These are phyloP conservation scores for Tetropium fuscum DNA, from an alignment of 2,888 invertebrate genomes.

Conservation along the genomic window DNA sequence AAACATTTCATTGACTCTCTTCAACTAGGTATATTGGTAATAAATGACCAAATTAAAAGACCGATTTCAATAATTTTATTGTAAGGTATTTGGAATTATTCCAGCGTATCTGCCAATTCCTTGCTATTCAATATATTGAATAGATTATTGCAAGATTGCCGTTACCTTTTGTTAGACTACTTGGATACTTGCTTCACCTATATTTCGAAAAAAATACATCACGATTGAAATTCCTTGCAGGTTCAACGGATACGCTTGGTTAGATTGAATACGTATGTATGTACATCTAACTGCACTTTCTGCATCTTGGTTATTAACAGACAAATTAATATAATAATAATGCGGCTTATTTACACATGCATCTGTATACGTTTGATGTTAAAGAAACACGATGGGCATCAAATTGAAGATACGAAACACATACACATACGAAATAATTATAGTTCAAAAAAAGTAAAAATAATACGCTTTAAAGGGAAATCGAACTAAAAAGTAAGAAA, in stretches of 20 bases:
- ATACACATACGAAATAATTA: too few relatives aligned
- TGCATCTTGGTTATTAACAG: conserved; percentile 9
- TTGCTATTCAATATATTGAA: neutral
- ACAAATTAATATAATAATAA: neutral
- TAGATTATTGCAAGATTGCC: conserved; percentile 5
- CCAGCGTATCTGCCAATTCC: too few relatives aligned
- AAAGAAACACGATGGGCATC: neutral
- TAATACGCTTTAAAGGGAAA: too few relatives aligned
- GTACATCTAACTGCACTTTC: conserved; percentile 25
- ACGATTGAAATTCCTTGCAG: conserved; percentile 26
- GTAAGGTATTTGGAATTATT: too few relatives aligned
- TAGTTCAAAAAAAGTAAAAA: too few relatives aligned
- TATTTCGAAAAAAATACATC: conserved; percentile 26
- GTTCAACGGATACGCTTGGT: conserved; percentile 24
- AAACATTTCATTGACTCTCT: too few relatives aligned
- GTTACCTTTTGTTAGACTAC: conserved; percentile 13
- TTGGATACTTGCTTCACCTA: conserved; percentile 21
- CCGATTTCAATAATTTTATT: too few relatives aligned
- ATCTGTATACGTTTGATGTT: neutral
- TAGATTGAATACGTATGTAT: conserved; percentile 23
- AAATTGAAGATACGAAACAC: too few relatives aligned
- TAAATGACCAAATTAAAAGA: too few relatives aligned
- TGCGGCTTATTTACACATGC: neutral
- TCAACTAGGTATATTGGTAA: too few relatives aligned
- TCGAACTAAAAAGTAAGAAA: too few relatives aligned